phyloP scores from a whole-genome alignment of 2,113 vertebrate species.

The Castor canadensis region DNA sequence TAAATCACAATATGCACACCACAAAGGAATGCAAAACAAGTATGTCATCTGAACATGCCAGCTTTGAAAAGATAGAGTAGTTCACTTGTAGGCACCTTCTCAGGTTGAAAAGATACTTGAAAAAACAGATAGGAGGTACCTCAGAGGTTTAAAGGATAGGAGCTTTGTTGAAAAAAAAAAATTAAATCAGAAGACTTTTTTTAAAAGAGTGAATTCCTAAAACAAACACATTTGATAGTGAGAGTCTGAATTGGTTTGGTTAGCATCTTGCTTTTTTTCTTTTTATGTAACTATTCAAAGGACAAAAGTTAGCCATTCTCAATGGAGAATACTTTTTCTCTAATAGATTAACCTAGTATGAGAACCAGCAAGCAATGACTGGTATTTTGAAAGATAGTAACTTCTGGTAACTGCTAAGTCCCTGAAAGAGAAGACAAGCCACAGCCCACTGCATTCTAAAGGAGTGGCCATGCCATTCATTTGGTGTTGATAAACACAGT shows the following conservation, averaged over 20 bases:
- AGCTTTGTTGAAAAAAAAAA: not conserved
- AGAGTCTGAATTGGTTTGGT: not conserved
- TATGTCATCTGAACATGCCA: not conserved
- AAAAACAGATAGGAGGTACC: not conserved
- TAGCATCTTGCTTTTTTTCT: not conserved
- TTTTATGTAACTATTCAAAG: slow-evolving; percentile 20
- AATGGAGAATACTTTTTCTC: not conserved
- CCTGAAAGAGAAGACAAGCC: no score
- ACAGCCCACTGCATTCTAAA: not conserved
- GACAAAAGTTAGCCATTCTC: not conserved
- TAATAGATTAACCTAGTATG: not conserved
- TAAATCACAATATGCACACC: not conserved
- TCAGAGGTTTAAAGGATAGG: not conserved
- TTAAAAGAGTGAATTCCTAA: not conserved
- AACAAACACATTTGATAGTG: not conserved
- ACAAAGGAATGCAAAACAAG: not conserved
- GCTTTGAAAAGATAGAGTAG: not conserved
- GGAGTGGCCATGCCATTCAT: not conserved
- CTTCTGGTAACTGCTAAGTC: not conserved
- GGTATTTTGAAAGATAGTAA: slow-evolving; percentile 8
- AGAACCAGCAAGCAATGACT: not conserved
- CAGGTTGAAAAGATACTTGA: not conserved
- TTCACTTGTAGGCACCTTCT: not conserved
- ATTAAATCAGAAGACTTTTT: not conserved
- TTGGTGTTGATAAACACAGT: not conserved